Evolutionary conservation across 2,113 vertebrate genomes (phyloP).

Genomic region (Protobothrops flavoviridis): DNA sequence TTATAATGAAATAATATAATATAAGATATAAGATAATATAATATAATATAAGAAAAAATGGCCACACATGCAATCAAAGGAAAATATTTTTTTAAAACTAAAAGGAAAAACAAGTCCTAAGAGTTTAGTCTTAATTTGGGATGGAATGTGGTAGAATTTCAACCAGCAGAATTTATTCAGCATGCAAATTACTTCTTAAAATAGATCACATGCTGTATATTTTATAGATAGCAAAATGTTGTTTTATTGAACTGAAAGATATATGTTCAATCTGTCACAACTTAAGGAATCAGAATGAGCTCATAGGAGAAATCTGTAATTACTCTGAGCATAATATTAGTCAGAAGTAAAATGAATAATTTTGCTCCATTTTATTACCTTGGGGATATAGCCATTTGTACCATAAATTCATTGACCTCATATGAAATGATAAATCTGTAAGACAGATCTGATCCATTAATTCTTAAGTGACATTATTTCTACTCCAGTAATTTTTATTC

Average conservation of each 20-base stretch:
- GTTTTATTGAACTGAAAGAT: conserved; percentile 64
- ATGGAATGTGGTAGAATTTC: not conserved
- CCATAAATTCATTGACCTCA: conserved; percentile 78
- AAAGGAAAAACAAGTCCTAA: not conserved
- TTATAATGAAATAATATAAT: conserved; percentile 17
- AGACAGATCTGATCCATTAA: conserved; percentile 73
- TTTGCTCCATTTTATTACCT: conserved; percentile 67
- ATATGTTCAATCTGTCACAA: conserved; percentile 55
- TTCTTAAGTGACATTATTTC: conserved; percentile 72
- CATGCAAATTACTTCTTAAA: conserved; percentile 37
- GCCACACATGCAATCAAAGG: not conserved
- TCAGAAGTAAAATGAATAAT: conserved; percentile 68
- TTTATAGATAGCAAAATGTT: conserved; percentile 62
- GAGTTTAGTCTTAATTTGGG: conserved; percentile 24
- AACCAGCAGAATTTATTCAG: not conserved
- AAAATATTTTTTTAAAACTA: conserved; percentile 12
- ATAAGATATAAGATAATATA: too few species aligned
- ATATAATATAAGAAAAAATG: not conserved
- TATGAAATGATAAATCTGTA: conserved; percentile 70
- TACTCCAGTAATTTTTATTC: conserved; percentile 61
- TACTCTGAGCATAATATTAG: conserved; percentile 67
- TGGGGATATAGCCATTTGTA: conserved; percentile 70
- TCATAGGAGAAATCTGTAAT: conserved; percentile 72
- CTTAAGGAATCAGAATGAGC: conserved; percentile 69
- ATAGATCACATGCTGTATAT: conserved; percentile 31